phyloP scores from a whole-genome alignment of 64 coral and sea anemone genomes.

The Montipora cactus region DNA sequence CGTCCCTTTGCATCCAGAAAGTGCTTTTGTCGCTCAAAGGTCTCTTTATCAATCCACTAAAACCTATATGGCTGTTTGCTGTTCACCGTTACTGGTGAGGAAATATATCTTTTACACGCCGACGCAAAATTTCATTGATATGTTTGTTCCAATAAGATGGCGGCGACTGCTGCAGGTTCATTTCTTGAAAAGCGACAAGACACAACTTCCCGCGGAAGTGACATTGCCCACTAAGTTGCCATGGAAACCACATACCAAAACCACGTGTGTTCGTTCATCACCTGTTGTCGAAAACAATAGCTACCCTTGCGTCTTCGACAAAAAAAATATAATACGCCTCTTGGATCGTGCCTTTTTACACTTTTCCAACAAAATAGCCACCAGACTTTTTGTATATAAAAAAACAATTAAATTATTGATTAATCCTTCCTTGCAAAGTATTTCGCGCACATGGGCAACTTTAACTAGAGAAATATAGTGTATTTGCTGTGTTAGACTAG shows the following conservation, averaged over 20 bases:
- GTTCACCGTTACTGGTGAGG: too few relatives aligned
- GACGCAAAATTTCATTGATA: too few relatives aligned
- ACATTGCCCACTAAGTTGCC: background rate
- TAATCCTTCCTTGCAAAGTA: background rate
- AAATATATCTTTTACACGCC: too few relatives aligned
- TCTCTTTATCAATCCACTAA: too few relatives aligned
- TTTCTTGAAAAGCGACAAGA: too few relatives aligned
- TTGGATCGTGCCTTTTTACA: background rate
- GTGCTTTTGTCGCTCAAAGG: too few relatives aligned
- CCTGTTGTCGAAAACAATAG: background rate
- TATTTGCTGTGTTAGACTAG: background rate
- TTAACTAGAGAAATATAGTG: background rate
- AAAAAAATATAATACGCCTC: background rate
- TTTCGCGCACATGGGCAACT: background rate
- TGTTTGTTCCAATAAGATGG: too few relatives aligned
- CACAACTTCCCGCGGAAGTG: too few relatives aligned
- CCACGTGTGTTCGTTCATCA: background rate
- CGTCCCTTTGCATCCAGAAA: too few relatives aligned
- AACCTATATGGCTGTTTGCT: too few relatives aligned
- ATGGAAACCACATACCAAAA: slow-evolving; percentile 14
- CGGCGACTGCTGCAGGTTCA: too few relatives aligned
- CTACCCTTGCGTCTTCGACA: background rate
- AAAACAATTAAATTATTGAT: background rate
- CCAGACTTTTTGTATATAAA: slow-evolving; percentile 21
- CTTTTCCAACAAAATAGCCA: slow-evolving; percentile 1